Percentiles rank a stretch among this genome's conserved stretches.
Conservation (phyloP, 2,888 invertebrate genomes). For the Limenitis arthemis region DNA sequence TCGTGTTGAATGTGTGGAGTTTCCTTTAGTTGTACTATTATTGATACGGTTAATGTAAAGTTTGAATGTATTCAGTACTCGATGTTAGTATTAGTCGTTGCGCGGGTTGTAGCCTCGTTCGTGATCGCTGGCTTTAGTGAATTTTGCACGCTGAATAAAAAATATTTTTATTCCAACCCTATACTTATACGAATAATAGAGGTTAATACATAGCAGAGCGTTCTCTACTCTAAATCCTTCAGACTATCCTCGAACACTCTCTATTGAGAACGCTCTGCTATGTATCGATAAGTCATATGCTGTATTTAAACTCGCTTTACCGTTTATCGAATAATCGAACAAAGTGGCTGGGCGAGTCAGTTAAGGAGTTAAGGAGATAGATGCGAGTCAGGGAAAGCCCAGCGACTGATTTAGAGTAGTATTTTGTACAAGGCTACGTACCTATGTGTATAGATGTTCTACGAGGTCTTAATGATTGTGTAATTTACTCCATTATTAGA, state of each 20-base stretch:
- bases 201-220: too few relatives aligned
- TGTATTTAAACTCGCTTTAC: conserved; percentile 62
- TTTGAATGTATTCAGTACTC: conserved; percentile 41
- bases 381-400: conserved; percentile 20
- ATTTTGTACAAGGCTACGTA: conserved; percentile 64
- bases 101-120: conserved; percentile 45
- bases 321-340: conserved; percentile 56
- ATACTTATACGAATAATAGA: conserved; percentile 52
- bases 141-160: conserved; percentile 62
- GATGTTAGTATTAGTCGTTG: conserved; percentile 45
- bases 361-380: conserved; percentile 23
- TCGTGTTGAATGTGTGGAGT: conserved; percentile 18
- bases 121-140: conserved; percentile 59
- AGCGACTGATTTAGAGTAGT: conserved; percentile 52
- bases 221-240: conserved; percentile 33
- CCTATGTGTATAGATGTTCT: conserved; percentile 60
- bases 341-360: conserved; percentile 48
- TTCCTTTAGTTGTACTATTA: conserved; percentile 42
- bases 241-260: conserved; percentile 41
- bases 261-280: conserved; percentile 29
- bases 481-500: conserved; percentile 61
- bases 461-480: conserved; percentile 65
- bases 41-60: conserved; percentile 30
- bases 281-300: conserved; percentile 53
- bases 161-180: conserved; percentile 66